Conservation (phyloP, 2,888 invertebrate species). For the Campoplex capitator region DNA sequence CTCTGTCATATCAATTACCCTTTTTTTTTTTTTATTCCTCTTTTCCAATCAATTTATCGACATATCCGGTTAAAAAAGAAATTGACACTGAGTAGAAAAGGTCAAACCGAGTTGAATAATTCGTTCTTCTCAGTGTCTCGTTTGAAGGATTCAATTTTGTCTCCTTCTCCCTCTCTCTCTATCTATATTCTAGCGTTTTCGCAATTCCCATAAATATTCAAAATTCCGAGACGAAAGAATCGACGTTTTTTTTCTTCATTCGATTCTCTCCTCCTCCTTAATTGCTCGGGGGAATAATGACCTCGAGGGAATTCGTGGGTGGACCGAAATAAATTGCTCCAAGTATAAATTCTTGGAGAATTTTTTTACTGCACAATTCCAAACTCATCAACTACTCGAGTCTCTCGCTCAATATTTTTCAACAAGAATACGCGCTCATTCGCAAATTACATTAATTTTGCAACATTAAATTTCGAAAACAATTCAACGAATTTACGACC, state of each 20-base stretch:
- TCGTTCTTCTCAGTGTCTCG: constrained; percentile 16
- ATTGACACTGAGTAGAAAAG: background rate
- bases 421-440: no score
- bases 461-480: background rate
- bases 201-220: constrained; percentile 61
- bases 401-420: background rate
- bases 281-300: constrained; percentile 60
- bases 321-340: background rate
- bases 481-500: no score
- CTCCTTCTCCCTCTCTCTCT: constrained; percentile 16
- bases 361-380: constrained; percentile 13
- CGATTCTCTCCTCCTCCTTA: constrained; percentile 1
- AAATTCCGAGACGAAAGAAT: constrained; percentile 37
- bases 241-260: constrained; percentile 7
- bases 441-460: background rate
- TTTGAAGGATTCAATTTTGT: background rate
- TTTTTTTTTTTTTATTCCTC: background rate
- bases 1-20: background rate
- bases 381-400: background rate
- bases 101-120: background rate
- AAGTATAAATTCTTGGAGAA: constrained; percentile 17
- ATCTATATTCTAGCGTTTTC: background rate
- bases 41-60: constrained; percentile 7
- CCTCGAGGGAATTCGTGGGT: constrained; percentile 48
- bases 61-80: constrained; percentile 8